Base-by-base conservation (phyloP, 1,140 invertebrate genomes). In the Luehdorfia chinensis region DNA sequence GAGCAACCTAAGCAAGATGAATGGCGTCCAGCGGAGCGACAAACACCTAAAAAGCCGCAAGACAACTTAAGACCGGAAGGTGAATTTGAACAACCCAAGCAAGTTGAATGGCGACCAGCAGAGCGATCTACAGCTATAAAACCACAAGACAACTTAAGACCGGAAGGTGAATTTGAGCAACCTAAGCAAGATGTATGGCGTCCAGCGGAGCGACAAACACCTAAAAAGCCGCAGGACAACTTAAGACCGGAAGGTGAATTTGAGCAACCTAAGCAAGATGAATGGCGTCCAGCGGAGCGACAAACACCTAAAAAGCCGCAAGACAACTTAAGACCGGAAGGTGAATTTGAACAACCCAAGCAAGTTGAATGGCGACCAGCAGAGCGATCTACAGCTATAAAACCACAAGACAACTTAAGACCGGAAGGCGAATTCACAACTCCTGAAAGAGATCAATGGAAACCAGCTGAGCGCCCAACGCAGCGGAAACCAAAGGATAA, bases 21-120 rank as follows among this genome's bases (percentile, higher is more conserved):
- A 71, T 80, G 89, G 16, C 66, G 75, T 58, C 87, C 87, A 31
- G 87, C 77, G 8, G 91, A 92, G 66, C 78, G 89, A 66, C 86
- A 89, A 8, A 75, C 86, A 36, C 87, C 89, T 12, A 87, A 89
- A 3, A 90, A 89, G 62, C 90, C 88, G 45, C 84, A 89, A 55
- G 92, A 93, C 66, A 93, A 92, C 69, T 73, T 91, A 8, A 88
- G 83, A 57, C 88, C 89, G 9, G 90, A 92, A 59, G 91, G 91
- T 6, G 88, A 91, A 53, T 91, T 92, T 75, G 87, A 90, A 39
- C 87, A 80, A 27, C 88, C 88, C 31, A 87, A 88, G 58, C 81
- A 87, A 46, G 78, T 88, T 31, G 74, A 88, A 53, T 89, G 87
- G 50, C 77, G 76, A 50, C 89, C 89, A 32, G 90, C 88, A 23